These are phyloP conservation scores for Pseudorhombus dupliciocellatus DNA, from an alignment of 2,113 vertebrate genomes.

Conservation along the genomic window DNA sequence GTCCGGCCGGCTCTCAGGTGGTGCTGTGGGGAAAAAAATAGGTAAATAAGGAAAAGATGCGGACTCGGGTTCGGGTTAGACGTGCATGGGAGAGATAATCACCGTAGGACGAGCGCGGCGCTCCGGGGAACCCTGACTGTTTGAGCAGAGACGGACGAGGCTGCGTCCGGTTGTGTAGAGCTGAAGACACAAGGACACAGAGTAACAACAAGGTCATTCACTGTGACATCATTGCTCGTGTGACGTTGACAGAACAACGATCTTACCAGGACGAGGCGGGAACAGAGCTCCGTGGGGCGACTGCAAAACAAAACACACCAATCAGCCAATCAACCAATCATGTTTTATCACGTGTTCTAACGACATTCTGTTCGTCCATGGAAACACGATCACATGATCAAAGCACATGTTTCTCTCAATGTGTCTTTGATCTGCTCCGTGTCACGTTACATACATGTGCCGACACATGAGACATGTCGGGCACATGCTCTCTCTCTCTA, in stretches of 20 bases:
- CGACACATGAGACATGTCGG: neutral
- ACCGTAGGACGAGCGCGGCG: conserved; percentile 31
- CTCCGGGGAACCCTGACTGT: conserved; percentile 61
- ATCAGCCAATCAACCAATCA: too few relatives aligned
- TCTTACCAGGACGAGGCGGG: conserved; percentile 72
- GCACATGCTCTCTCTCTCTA: too few relatives aligned
- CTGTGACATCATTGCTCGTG: neutral
- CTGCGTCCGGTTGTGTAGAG: conserved; percentile 70
- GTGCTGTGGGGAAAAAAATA: conserved; percentile 69
- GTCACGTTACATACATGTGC: neutral
- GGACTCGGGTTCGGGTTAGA: too few relatives aligned
- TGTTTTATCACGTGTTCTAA: too few relatives aligned
- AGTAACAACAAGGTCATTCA: too few relatives aligned
- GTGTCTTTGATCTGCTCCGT: neutral
- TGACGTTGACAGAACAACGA: neutral
- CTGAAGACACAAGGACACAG: conserved; percentile 35
- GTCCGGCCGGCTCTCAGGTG: conserved; percentile 67
- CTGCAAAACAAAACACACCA: conserved; percentile 53
- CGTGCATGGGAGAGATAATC: neutral
- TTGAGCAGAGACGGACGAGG: conserved; percentile 41
- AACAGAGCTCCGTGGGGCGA: conserved; percentile 66
- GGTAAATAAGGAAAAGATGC: neutral
- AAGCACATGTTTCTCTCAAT: too few relatives aligned
- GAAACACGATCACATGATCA: too few relatives aligned
- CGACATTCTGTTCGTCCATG: too few relatives aligned